phyloP scores from a whole-genome alignment of 2,113 vertebrate species.

The Steatornis caripensis region DNA sequence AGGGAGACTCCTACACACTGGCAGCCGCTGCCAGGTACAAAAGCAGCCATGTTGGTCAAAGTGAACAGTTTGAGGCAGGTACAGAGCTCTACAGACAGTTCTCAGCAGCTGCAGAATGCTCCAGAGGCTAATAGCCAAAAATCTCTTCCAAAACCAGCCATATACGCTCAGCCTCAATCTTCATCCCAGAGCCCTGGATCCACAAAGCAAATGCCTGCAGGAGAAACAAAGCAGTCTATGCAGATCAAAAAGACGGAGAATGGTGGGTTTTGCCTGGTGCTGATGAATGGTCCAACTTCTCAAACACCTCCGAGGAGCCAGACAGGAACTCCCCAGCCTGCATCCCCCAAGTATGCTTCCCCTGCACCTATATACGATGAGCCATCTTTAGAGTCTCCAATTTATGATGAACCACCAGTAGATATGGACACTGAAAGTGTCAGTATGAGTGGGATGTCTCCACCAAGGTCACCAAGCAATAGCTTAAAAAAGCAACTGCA shows the following conservation, averaged over 20 bases:
- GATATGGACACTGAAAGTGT: conserved; percentile 85
- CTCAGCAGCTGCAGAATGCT: conserved; percentile 49
- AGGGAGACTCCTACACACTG: conserved; percentile 78
- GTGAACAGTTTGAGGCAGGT: conserved; percentile 79
- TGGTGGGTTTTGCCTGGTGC: conserved; percentile 82
- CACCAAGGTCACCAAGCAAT: conserved; percentile 72
- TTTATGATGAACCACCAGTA: conserved; percentile 87
- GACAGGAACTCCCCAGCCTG: conserved; percentile 73
- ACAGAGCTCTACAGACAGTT: conserved; percentile 48
- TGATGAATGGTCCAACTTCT: conserved; percentile 69
- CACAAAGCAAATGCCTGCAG: conserved; percentile 56
- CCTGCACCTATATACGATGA: conserved; percentile 82
- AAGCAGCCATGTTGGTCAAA: conserved; percentile 88
- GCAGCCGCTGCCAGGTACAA: conserved; percentile 84
- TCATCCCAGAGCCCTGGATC: conserved; percentile 67
- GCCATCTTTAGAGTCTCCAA: conserved; percentile 80
- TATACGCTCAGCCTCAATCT: conserved; percentile 59
- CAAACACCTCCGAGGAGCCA: conserved; percentile 71
- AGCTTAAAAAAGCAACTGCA: conserved; percentile 72
- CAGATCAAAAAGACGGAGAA: conserved; percentile 84
- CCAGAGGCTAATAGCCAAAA: conserved; percentile 58
- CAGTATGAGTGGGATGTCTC: conserved; percentile 60
- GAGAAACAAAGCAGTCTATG: conserved; percentile 78
- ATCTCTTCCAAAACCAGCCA: conserved; percentile 45
- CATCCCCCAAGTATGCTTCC: conserved; percentile 79